phyloP scores from a whole-genome alignment of 2,797 vertebrate genomes.

The Arnoldichthys spilopterus region DNA sequence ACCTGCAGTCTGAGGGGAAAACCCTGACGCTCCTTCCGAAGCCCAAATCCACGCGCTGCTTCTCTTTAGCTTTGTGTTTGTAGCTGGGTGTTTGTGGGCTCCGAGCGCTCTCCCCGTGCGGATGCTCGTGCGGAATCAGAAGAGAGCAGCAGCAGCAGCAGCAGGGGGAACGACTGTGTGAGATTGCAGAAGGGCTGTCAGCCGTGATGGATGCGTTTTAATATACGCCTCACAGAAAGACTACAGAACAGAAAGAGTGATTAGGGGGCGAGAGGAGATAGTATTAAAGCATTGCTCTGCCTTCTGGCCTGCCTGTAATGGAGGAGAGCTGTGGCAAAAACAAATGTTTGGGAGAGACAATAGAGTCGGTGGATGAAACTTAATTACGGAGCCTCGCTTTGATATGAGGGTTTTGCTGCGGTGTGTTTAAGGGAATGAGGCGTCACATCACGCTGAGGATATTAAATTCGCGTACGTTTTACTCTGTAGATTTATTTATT shows the following conservation, averaged over 20 bases:
- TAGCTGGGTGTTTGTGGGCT: too few species aligned
- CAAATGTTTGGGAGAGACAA: conserved; percentile 41
- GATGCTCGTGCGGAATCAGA: conserved; percentile 4
- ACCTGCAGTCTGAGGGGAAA: not conserved
- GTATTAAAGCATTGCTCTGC: conserved; percentile 56
- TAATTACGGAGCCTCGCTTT: conserved; percentile 40
- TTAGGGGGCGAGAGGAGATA: conserved; percentile 63
- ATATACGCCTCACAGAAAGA: conserved; percentile 73
- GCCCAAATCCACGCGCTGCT: not conserved
- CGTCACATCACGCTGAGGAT: conserved; percentile 1
- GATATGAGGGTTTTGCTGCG: conserved; percentile 10
- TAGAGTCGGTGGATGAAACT: conserved; percentile 42
- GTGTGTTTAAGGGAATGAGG: conserved; percentile 14
- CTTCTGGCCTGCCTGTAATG: conserved; percentile 37
- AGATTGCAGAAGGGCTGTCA: conserved; percentile 63
- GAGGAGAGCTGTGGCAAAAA: conserved; percentile 48
- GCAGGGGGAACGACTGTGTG: conserved; percentile 4
- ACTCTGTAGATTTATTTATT: conserved; percentile 9
- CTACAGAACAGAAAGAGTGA: conserved; percentile 61
- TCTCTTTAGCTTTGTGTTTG: conserved; percentile 8
- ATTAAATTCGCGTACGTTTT: conserved; percentile 12
- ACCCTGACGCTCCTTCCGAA: not conserved
- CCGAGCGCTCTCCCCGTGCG: not conserved
- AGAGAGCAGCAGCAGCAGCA: conserved; percentile 6
- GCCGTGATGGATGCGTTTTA: conserved; percentile 81